A percentile compares a stretch with the other conserved stretches of the same genome.
Conservation (phyloP, 2,888 invertebrate species). For the Ernsta delagoae region DNA sequence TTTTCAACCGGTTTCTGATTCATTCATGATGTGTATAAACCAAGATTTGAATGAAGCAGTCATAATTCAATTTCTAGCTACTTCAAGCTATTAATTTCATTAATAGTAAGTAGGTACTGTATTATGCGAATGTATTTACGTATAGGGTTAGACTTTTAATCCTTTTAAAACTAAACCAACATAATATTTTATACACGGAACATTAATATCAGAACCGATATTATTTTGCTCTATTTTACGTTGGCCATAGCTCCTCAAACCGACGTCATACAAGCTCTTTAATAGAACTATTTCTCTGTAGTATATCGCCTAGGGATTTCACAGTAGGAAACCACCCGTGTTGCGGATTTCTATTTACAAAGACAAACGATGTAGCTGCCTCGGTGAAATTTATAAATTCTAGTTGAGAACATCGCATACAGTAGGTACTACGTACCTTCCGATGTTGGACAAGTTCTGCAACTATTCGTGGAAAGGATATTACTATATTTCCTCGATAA, state of each 20-base stretch:
- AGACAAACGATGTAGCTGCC: constrained; percentile 31
- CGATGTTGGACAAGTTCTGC: neutral
- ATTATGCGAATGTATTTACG: no score
- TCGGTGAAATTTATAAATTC: constrained; percentile 28
- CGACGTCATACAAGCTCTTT: neutral
- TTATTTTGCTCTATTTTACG: neutral
- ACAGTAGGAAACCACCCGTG: neutral
- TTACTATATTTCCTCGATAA: no score
- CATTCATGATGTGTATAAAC: no score
- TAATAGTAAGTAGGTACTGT: no score
- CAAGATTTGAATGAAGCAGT: no score
- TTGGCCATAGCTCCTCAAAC: neutral
- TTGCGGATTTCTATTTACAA: constrained; percentile 17
- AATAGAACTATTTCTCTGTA: constrained; percentile 3
- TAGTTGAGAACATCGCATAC: constrained; percentile 1
- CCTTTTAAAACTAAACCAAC: neutral
- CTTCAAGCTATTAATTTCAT: no score
- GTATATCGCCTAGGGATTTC: constrained; percentile 9
- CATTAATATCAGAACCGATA: neutral
- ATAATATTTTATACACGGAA: neutral
- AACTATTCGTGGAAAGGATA: constrained; percentile 8
- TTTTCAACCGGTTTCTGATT: no score
- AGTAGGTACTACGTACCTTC: neutral
- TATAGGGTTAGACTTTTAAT: neutral
- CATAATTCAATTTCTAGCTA: no score